A percentile compares a stretch with the other conserved stretches of the same genome.
Conservation (phyloP, 2,797 vertebrate genomes). For the Falco novaeseelandiae region DNA sequence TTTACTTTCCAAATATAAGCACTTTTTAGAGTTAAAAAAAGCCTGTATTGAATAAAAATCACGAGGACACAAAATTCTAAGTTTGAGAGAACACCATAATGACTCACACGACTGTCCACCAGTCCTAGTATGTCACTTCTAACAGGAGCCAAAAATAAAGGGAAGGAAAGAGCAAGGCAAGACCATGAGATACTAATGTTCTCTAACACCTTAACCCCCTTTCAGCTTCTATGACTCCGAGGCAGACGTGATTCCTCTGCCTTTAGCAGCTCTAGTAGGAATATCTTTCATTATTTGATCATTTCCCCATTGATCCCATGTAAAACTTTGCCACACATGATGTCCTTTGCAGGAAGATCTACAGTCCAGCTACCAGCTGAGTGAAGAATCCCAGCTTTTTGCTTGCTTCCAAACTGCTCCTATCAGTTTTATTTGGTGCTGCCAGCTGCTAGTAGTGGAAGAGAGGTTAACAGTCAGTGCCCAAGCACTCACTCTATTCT, state of each 20-base stretch:
- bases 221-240: not conserved
- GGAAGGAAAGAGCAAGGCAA: not conserved
- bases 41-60: not conserved
- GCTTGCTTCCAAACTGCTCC: not conserved
- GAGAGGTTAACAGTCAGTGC: not conserved
- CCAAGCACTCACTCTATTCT: not conserved
- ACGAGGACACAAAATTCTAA: not conserved
- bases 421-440: not conserved
- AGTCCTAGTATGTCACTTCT: not conserved
- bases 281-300: not conserved
- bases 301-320: not conserved
- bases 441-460: not conserved
- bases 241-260: not conserved
- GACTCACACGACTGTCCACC: not conserved
- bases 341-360: not conserved
- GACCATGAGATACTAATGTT: not conserved
- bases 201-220: not conserved
- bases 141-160: not conserved
- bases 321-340: not conserved
- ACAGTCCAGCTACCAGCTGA: accelerated
- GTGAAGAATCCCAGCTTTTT: not conserved
- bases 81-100: not conserved
- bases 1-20: not conserved
- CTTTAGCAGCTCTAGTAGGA: not conserved
- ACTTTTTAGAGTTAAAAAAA: not conserved